These are phyloP conservation scores for Cephus runcator DNA, from an alignment of 2,888 invertebrate genomes.

Conservation along the genomic window DNA sequence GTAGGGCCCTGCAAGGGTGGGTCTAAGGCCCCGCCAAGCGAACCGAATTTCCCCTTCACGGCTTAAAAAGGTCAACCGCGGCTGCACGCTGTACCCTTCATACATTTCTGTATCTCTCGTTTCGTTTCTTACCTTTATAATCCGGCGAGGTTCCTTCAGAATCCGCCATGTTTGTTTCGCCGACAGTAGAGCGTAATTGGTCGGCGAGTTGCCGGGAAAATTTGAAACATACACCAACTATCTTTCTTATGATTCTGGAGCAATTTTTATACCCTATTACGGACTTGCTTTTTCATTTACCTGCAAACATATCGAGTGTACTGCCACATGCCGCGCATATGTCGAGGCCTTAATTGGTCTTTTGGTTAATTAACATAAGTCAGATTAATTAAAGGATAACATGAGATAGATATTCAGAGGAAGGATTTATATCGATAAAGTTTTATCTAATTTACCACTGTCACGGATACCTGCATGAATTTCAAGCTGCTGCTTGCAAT, in stretches of 20 bases:
- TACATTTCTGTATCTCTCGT: background rate
- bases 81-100: constrained; percentile 20
- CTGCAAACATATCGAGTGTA: background rate
- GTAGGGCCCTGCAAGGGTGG: constrained; percentile 28
- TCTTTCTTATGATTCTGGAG: background rate
- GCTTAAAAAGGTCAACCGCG: constrained; percentile 49
- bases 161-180: background rate
- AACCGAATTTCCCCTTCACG: constrained; percentile 54
- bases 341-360: constrained; percentile 31
- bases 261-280: background rate
- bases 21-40: constrained; percentile 40
- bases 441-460: background rate
- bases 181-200: background rate
- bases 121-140: background rate
- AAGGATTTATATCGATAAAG: background rate
- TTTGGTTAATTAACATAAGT: constrained; percentile 34
- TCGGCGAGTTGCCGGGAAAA: background rate
- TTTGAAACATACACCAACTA: background rate
- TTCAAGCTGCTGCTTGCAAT: background rate
- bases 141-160: background rate
- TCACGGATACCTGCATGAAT: background rate
- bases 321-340: constrained; percentile 28
- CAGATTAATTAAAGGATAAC: constrained; percentile 33
- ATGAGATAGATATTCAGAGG: background rate
- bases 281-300: background rate